Percentiles rank a stretch among this genome's conserved stretches.
These are phyloP conservation scores for Asbolus verrucosus DNA, from an alignment of 1,140 invertebrate genomes.

Conservation along the genomic window DNA sequence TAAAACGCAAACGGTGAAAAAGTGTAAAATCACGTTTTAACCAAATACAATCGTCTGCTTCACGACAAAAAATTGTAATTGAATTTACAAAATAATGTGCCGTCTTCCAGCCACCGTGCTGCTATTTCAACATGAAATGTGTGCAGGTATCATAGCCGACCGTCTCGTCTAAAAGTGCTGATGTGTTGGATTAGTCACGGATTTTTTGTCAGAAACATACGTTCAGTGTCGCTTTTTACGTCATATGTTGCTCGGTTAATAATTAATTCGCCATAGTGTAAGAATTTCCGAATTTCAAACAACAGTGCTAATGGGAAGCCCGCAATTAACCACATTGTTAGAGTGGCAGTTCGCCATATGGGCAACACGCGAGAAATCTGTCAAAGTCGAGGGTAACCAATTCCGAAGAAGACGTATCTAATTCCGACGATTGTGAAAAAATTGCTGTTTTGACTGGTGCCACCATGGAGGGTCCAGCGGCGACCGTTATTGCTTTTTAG, in stretches of 20 bases:
- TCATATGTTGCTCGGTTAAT: slow-evolving; percentile 21
- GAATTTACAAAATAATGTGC: slow-evolving; percentile 37
- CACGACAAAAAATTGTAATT: slow-evolving; percentile 42
- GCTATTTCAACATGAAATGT: slow-evolving; percentile 11
- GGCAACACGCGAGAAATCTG: slow-evolving; percentile 18
- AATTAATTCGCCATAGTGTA: slow-evolving; percentile 6
- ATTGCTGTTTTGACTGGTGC: neutral
- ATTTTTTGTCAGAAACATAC: slow-evolving; percentile 17
- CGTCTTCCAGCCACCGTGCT: neutral
- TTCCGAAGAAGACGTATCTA: neutral
- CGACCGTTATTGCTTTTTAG: neutral
- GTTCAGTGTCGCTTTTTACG: slow-evolving; percentile 28
- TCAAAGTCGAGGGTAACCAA: slow-evolving; percentile 14
- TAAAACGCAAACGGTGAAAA: neutral
- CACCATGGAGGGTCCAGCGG: too few species aligned
- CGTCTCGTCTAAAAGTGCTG: slow-evolving; percentile 27
- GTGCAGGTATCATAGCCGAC: neutral
- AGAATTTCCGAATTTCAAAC: slow-evolving; percentile 39
- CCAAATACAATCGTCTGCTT: slow-evolving; percentile 42
- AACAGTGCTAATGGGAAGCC: slow-evolving; percentile 16
- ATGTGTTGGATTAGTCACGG: slow-evolving; percentile 35
- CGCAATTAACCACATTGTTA: slow-evolving; percentile 26
- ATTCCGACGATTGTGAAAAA: neutral
- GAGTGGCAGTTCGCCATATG: slow-evolving; percentile 16
- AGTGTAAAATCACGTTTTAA: slow-evolving; percentile 29